Conservation (phyloP, 2,113 vertebrate species). For the Gasterosteus nipponicus region DNA sequence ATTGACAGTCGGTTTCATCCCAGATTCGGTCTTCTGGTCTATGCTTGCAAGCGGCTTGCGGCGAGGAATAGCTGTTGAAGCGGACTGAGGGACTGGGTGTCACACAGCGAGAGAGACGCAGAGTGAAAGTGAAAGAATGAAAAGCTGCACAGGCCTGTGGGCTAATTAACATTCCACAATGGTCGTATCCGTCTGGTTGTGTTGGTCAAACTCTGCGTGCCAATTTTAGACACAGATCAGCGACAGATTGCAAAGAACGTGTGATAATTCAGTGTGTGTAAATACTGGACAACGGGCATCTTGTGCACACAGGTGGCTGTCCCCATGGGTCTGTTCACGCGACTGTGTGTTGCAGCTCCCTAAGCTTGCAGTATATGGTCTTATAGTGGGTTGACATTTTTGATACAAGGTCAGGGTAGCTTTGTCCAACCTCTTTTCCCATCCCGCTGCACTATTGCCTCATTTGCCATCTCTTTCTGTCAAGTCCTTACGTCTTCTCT, state of each 20-base stretch:
- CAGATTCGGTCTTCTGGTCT: constrained; percentile 7
- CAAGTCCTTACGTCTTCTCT: not conserved
- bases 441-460: not conserved
- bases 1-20: not conserved
- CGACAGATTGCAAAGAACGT: not conserved
- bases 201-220: not conserved
- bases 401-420: not conserved
- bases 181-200: constrained; percentile 38
- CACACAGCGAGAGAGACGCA: not conserved
- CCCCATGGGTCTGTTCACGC: constrained; percentile 6
- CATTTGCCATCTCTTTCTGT: not conserved
- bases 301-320: constrained; percentile 15
- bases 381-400: constrained; percentile 14
- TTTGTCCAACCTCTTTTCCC: constrained; percentile 7
- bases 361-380: constrained; percentile 14
- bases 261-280: not conserved
- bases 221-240: constrained; percentile 7
- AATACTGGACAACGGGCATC: constrained; percentile 5
- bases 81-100: constrained; percentile 26
- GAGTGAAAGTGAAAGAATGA: constrained; percentile 22
- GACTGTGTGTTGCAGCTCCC: constrained; percentile 16
- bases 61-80: not conserved
- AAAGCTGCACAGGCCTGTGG: constrained; percentile 5
- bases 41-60: constrained; percentile 2
- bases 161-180: constrained; percentile 40